These are phyloP conservation scores for Priocnemis perturbator DNA, from an alignment of 2,888 invertebrate species.

Conservation along the genomic window DNA sequence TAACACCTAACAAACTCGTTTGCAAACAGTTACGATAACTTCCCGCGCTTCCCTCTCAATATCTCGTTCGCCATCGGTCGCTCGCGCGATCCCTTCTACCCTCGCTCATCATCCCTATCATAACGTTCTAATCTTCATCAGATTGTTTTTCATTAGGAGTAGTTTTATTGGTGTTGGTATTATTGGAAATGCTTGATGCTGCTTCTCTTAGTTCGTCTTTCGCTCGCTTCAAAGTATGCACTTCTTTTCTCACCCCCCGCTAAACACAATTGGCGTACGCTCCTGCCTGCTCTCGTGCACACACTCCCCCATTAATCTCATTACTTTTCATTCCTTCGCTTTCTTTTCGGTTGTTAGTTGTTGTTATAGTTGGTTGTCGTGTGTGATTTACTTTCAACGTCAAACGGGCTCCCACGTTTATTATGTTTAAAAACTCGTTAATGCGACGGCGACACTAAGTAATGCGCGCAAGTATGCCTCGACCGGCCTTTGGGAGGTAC, in stretches of 20 bases:
- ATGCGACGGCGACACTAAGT: not conserved
- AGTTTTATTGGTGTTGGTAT: constrained; percentile 66
- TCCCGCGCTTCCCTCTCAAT: not conserved
- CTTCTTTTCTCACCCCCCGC: not conserved
- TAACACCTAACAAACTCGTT: constrained; percentile 3
- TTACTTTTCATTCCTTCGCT: not conserved
- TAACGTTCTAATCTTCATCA: not conserved
- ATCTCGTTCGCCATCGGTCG: not conserved
- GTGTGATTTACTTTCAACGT: constrained; percentile 59
- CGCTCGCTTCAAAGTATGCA: constrained; percentile 14
- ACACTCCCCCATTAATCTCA: not conserved
- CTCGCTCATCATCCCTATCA: not conserved
- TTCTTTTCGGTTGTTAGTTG: not conserved
- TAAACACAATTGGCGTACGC: not conserved
- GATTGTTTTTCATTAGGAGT: constrained; percentile 24
- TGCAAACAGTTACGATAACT: not conserved
- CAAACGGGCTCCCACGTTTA: constrained; percentile 56
- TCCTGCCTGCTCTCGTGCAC: constrained; percentile 20
- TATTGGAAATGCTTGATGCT: constrained; percentile 65
- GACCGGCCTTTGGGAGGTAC: not conserved
- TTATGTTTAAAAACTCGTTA: constrained; percentile 28
- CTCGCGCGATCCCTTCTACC: not conserved
- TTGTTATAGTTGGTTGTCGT: too few species aligned
- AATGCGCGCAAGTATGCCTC: too few species aligned
- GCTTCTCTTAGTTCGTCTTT: constrained; percentile 18